Evolutionary conservation across 2,888 invertebrate species (phyloP), one percentile per base, ranked within the genome.

Genomic region (Sphaerophoria rueppellii): DNA sequence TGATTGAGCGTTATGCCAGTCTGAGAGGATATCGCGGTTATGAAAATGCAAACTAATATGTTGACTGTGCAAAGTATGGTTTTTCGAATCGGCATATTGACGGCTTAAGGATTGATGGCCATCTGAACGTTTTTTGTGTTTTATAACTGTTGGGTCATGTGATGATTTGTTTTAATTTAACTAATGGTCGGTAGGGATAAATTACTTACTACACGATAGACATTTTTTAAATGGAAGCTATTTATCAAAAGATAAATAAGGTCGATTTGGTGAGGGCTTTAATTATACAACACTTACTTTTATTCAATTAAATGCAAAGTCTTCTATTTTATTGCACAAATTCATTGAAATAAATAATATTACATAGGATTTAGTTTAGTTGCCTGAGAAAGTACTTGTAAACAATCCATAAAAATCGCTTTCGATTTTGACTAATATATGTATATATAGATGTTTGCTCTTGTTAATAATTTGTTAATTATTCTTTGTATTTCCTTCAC

Each of bases 31-130:
- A 40, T 34, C 54, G 54, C 32, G 5, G 3, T 35, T 4, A 75
- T n/a, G n/a, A 52, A 11, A 4, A 70, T 16, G 2, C 37, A 16
- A 43, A 35, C 7, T 9, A 55, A 35, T 34, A 80, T 37, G 0
- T 16, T 14, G n/a, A 65, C n/a, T 12, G n/a, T 24, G 16, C 40
- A 35, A 48, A 37, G 12, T 24, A 40, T 6, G 6, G 3, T 32
- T 72, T n/a, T 40, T 12, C 11, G 34, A n/a, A 14, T 12, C 24
- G 24, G 24, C 77, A 73, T 73, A 57, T n/a, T 77, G 65, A 71
- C 75, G 4, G 61, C 9, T 37, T 7, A 14, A 35, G 61, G 37
- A 24, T 35, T 14, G 24, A 46, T 16, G 43, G 12, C 37, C 14
- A 50, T 75, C 57, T 80, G 70, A 4, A n/a, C 24, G 12, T 40